These are phyloP conservation scores for Mamestra brassicae DNA, from an alignment of 2,888 invertebrate genomes.

Conservation along the genomic window DNA sequence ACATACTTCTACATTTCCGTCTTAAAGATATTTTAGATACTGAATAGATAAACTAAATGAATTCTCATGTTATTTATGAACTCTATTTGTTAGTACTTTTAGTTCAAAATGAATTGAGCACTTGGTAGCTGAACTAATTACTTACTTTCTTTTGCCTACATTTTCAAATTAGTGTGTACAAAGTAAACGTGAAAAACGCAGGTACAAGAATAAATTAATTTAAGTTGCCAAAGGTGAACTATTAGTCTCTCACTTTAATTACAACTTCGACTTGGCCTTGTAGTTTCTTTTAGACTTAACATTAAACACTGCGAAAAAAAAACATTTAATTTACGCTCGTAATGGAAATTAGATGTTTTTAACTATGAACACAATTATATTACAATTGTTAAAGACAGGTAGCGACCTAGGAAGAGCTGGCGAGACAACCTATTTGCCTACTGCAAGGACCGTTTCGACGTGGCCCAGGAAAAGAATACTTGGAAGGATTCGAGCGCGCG, in stretches of 20 bases:
- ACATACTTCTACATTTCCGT: conserved; percentile 23
- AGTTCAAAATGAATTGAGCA: conserved; percentile 29
- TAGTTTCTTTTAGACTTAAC: conserved; percentile 44
- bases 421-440: no score
- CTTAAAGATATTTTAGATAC: conserved; percentile 18
- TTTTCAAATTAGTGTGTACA: conserved; percentile 51
- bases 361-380: neutral
- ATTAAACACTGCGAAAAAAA: conserved; percentile 24
- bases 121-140: conserved; percentile 32
- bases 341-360: neutral
- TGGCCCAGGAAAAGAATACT: no score
- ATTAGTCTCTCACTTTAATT: conserved; percentile 62
- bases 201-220: conserved; percentile 50
- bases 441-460: no score
- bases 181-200: conserved; percentile 48
- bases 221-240: conserved; percentile 50
- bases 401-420: no score
- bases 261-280: conserved; percentile 66
- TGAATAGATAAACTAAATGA: neutral
- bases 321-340: neutral
- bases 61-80: conserved; percentile 19
- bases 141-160: conserved; percentile 42
- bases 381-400: no score
- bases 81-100: conserved; percentile 23
- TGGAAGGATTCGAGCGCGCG: no score